phyloP scores from a whole-genome alignment of 2,888 invertebrate genomes.

The Eutolmus rufibarbis region DNA sequence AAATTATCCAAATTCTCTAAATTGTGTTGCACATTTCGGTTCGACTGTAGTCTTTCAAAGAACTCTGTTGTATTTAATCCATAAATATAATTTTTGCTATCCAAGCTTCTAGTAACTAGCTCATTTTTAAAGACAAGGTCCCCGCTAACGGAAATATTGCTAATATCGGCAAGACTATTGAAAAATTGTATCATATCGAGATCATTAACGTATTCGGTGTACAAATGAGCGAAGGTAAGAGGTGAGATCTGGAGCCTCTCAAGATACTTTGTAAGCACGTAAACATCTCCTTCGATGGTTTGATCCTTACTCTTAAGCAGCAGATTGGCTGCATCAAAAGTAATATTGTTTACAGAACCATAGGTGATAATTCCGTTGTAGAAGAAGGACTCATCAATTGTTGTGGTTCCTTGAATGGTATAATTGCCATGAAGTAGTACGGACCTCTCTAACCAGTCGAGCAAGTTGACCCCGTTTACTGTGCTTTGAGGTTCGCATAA shows the following conservation, averaged over 20 bases:
- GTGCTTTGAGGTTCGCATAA: slow-evolving; percentile 53
- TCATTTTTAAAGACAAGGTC: slow-evolving; percentile 54
- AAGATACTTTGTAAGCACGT: slow-evolving; percentile 52
- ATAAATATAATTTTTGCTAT: slow-evolving; percentile 46
- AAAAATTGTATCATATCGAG: slow-evolving; percentile 57
- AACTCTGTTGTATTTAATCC: slow-evolving; percentile 21
- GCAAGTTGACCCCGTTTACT: slow-evolving; percentile 64
- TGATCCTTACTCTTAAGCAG: slow-evolving; percentile 56
- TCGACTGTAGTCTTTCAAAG: slow-evolving; percentile 48
- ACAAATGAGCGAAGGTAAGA: slow-evolving; percentile 55
- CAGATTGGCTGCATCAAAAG: slow-evolving; percentile 60
- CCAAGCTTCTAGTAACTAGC: slow-evolving; percentile 52
- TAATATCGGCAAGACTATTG: slow-evolving; percentile 52
- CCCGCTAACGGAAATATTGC: slow-evolving; percentile 43
- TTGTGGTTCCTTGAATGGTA: slow-evolving; percentile 63
- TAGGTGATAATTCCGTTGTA: slow-evolving; percentile 55
- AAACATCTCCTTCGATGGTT: slow-evolving; percentile 51
- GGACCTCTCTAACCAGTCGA: slow-evolving; percentile 63
- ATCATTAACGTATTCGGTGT: slow-evolving; percentile 56
- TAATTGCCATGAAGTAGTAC: slow-evolving; percentile 59
- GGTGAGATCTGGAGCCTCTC: slow-evolving; percentile 52
- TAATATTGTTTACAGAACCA: slow-evolving; percentile 59
- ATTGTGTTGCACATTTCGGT: slow-evolving; percentile 23
- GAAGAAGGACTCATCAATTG: slow-evolving; percentile 54
- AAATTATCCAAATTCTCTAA: background rate